Base-by-base conservation (phyloP, 2,797 vertebrate genomes). In the Paguma larvata region DNA sequence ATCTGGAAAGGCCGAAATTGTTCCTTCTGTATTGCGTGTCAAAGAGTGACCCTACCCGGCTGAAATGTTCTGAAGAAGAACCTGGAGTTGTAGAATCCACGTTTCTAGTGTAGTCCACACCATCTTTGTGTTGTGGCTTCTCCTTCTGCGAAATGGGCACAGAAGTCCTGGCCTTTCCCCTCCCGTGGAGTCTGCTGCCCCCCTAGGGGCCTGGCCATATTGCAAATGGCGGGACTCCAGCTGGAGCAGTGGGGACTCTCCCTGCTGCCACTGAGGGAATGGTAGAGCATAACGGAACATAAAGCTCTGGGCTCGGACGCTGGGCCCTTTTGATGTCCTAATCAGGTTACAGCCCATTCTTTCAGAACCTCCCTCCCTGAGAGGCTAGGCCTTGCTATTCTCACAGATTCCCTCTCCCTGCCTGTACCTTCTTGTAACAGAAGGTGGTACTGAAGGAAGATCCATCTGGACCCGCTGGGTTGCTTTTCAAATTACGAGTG, bases 401-500 rank as follows among this genome's bases (percentile, higher is more conserved):
- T 72, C 27, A 30, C 75, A 94, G 89, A 95, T 63, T 59, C 65
- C 51, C 68, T 94, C 46, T 75, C 30, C 4, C n/a, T 59, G 53
- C 63, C 84, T 16, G 30, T n/a, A 23, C 80, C 56, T 93, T 27
- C 3, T 30, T 70, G 75, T 95, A 89, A 95, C 25, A 53, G 79
- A 91, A 93, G 6, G 65, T 92, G 12, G n/a, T 89, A 30, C 62
- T 87, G 62, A 95, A 87, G 84, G 27, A 65, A 85, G 96, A 73
- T n/a, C 38, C 46, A 14, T 93, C 84, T 77, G 34, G 94, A 34
- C 63, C 78, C 21, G 1, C 48, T 18, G 51, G 48, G 34, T 34
- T 51, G 48, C 79, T 85, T 79, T 97, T 87, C 82, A 91, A 5
- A 32, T 56, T 19, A 4, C 13, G 38, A 78, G 21, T 44, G 9